Base-by-base conservation (phyloP, 2,113 vertebrate species). In the Elgaria multicarinata region DNA sequence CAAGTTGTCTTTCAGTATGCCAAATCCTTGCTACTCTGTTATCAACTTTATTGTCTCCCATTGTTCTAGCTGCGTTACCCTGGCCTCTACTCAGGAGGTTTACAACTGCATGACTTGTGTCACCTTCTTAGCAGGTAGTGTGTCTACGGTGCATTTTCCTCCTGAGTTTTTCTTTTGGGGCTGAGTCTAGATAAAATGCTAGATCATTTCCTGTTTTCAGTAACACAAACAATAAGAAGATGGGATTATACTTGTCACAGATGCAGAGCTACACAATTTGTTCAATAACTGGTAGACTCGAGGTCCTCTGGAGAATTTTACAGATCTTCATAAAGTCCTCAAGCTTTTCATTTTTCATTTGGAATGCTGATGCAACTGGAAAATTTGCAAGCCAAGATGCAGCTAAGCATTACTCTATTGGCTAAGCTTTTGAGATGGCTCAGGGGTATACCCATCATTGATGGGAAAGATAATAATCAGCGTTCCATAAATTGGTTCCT, bases 131-230 rank as follows among this genome's bases (percentile, higher is more conserved):
- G 39, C 31, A 85, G 64, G 46, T n/a, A 85, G 50, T 33, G 58
- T 39, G 12, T n/a, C 6, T 26, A 55, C n/a, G 18, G n/a, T 53
- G 39, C 24, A 14, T 58, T 75, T 33, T 39, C 69, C 46, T 36
- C 66, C 46, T 24, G 31, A 75, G 46, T 74, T 64, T 82, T 42
- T 31, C 7, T 10, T 69, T 33, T 44, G 33, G 10, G 28, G 10
- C 20, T 12, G 33, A 72, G 18, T 31, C 39, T 67, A 83, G 80
- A 83, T 26, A 31, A 84, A 84, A 71, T 50, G 18, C 31, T 84
- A 66, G 14, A 22, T 71, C 62, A 79, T 79, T 1, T n/a, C 84
- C 20, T 83, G 18, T 88, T 90, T 74, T 77, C 86, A 90, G 90
- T 1, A 7, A 39, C 8, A 28, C 81, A 20, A 62, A 1, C 58